Base-by-base conservation (phyloP, 2,797 vertebrate genomes). In the Muscicapa comitata region DNA sequence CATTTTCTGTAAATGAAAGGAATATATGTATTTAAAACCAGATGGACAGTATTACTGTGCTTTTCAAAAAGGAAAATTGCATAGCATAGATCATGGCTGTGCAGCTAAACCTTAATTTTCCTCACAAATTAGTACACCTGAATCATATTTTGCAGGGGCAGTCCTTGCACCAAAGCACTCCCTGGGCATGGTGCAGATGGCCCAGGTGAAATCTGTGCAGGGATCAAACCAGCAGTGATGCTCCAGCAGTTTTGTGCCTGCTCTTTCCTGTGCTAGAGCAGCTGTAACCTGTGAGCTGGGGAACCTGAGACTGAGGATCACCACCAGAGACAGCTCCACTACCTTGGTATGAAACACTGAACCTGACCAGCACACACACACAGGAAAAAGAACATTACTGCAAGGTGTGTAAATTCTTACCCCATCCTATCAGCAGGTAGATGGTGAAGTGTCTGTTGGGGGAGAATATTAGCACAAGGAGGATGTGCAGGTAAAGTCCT, bases 351-450 rank as follows among this genome's bases (percentile, higher is more conserved):
- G 51, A 74, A 86, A 74, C 28, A 61, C 1, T 43, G 65, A 83
- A 14, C 19, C 40, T 58, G 43, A 17, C 17, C 26, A 45, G 55
- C 9, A 45, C 9, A 29, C 4, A 50, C 23, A 51, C 2, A 37
- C 1, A 72, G 21, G 18, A 28, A 53, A 84, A 63, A 29, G 2
- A 66, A 6, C 26, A 28, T 53, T 65, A 18, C 17, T 75, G 38
- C 19, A 47, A 66, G 48, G 45, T 9, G 13, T 17, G 83, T 8
- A 33, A 75, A 17, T 38, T 53, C 98, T 97, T 97, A 99, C 99
- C 99, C 99, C 99, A 99, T 96, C 99, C 99, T 20, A 99, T 98
- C 81, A 99, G 98, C 93, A 99, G 97, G 91, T 99, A 99, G 94
- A 98, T 43, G 4, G 96, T 89, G 91, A 99, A 98, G 97, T 98